Conservation (phyloP, 1,140 invertebrate species). For the Conus betulinus region DNA sequence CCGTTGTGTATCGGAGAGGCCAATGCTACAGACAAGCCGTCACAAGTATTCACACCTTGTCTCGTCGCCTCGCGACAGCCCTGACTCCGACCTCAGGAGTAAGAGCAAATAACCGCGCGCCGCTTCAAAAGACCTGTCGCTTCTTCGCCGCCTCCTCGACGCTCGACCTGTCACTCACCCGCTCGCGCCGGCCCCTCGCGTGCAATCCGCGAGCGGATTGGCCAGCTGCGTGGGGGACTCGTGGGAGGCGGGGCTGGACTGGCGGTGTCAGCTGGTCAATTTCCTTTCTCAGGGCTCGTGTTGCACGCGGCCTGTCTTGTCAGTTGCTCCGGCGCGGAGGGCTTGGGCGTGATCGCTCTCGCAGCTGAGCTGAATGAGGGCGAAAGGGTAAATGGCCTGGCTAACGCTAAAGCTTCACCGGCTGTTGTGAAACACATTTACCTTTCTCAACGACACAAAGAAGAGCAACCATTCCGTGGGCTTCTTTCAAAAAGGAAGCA, state of each 20-base stretch:
- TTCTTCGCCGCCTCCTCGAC: constrained; percentile 6
- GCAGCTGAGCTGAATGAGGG: not conserved
- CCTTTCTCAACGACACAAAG: too few relatives aligned
- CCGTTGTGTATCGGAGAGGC: too few relatives aligned
- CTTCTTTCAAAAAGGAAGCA: too few relatives aligned
- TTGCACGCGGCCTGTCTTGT: not conserved
- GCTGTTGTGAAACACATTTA: not conserved
- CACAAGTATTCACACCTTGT: constrained; percentile 5
- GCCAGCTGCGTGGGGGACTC: not conserved
- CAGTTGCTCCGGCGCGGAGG: not conserved
- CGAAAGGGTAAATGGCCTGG: not conserved
- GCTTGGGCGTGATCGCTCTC: not conserved
- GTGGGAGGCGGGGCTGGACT: constrained; percentile 2
- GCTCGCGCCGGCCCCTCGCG: constrained; percentile 3
- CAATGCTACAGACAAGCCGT: not conserved
- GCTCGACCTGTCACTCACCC: constrained; percentile 18
- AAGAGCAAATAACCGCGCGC: constrained; percentile 24
- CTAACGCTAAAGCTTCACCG: not conserved
- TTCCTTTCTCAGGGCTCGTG: not conserved
- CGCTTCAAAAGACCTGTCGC: constrained; percentile 20
- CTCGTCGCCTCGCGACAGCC: not conserved
- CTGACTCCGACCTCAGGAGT: not conserved
- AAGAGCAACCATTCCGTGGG: too few relatives aligned
- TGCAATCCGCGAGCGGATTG: not conserved
- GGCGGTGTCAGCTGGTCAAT: constrained; percentile 13